These are phyloP conservation scores for Copidosoma aretas DNA, from an alignment of 2,888 invertebrate genomes.

Conservation along the genomic window DNA sequence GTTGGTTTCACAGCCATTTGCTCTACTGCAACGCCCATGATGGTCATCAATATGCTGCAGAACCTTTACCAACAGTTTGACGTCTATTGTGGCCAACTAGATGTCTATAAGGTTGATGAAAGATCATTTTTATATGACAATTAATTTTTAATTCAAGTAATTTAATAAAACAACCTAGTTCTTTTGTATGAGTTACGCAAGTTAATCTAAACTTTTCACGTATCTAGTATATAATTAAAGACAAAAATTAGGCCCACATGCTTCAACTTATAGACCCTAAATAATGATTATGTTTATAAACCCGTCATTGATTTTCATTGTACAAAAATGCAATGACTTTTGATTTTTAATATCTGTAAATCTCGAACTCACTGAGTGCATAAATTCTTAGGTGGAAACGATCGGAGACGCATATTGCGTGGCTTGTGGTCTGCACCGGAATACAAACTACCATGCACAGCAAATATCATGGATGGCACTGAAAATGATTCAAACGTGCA, in stretches of 20 bases:
- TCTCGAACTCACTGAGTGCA: too few species aligned
- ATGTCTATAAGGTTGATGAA: conserved; percentile 85
- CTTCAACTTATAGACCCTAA: too few species aligned
- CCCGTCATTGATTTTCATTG: too few species aligned
- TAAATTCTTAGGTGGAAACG: conserved; percentile 79
- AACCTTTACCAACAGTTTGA: conserved; percentile 93
- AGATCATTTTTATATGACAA: background rate
- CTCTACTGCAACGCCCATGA: conserved; percentile 92
- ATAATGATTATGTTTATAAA: too few species aligned
- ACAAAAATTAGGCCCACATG: too few species aligned
- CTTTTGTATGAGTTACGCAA: too few species aligned
- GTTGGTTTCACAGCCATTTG: conserved; percentile 97
- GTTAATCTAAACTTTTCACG: too few species aligned
- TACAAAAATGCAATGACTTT: too few species aligned
- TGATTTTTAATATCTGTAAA: too few species aligned
- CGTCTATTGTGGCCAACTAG: conserved; percentile 87
- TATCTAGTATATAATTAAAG: too few species aligned
- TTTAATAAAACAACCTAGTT: too few species aligned
- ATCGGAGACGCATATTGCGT: conserved; percentile 97
- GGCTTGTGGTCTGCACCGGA: conserved; percentile 88
- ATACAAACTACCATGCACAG: conserved; percentile 86
- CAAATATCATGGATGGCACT: conserved; percentile 97
- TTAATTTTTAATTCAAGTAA: background rate
- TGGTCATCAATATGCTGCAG: conserved; percentile 94
- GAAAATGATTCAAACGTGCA: conserved; percentile 91